Base-by-base conservation (phyloP, 2,113 vertebrate species). In the Vulpes ferrilata region DNA sequence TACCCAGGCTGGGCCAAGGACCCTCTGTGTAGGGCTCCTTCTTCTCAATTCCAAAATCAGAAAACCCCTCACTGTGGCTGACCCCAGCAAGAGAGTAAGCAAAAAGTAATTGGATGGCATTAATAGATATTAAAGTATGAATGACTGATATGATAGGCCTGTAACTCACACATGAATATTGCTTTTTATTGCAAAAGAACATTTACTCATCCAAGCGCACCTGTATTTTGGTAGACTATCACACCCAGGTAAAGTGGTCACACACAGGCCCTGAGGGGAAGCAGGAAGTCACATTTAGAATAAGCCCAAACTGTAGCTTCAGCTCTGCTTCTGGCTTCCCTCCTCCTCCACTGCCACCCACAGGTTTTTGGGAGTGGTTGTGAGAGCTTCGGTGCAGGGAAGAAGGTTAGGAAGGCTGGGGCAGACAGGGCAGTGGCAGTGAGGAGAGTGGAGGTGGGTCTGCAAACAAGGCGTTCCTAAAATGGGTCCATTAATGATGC, bases 401-500 rank as follows among this genome's bases (percentile, higher is more conserved):
- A 79, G 60, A 71, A 19, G 16, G 25, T 35, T 8, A 12, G 71
- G 17, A 7, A 87, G 53, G 76, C 53, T 15, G 30, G 7, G 71
- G 73, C 1, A 1, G 19, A 19, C 2, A 0, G 2, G 20, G 22
- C 22, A 91, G 27, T 2, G 17, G 9, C 19, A 10, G 23, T 22
- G 0, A 6, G 64, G 30, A 13, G 11, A 12, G 10, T 3, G 3
- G 7, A 22, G 53, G 9, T 38, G 76, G 5, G 25, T 51, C 19
- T 79, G 69, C 43, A 73, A 30, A 60, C 57, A 22, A 20, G 48
- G 22, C 0, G 1, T 30, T 64, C 43, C 78, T 43, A 30, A 57
- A 23, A 11, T 2, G 1, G 87, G 11, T 55, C 12, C 5, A 0
- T 2, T 3, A 30, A 25, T 0, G 9, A 23, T 2, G 1, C 16